phyloP scores from a whole-genome alignment of 1,140 invertebrate species.

The Lepidotrigona ventralis region DNA sequence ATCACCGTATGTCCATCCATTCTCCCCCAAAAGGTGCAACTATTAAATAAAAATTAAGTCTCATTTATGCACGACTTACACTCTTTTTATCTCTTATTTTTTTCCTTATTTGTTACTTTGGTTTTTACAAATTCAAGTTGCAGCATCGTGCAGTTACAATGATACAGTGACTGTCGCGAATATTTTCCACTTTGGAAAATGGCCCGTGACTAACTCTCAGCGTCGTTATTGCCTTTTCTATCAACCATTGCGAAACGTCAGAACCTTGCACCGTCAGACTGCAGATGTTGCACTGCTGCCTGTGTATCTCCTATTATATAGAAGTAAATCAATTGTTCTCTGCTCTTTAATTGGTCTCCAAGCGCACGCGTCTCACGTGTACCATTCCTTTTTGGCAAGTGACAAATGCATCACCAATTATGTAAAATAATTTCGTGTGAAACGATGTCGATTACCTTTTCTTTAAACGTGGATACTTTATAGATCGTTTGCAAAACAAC shows the following conservation, averaged over 20 bases:
- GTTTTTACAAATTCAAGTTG: background rate
- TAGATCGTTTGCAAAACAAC: background rate
- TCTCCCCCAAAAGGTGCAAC: background rate
- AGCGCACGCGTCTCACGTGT: background rate
- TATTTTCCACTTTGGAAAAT: conserved; percentile 10
- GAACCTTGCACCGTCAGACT: background rate
- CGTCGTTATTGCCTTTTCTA: conserved; percentile 8
- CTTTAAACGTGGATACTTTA: background rate
- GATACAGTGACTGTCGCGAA: background rate
- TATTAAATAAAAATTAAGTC: conserved; percentile 10
- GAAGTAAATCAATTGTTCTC: background rate
- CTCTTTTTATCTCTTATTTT: background rate
- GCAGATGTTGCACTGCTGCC: background rate
- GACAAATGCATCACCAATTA: background rate
- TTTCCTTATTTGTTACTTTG: background rate
- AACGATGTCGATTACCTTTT: background rate
- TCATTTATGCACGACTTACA: conserved; percentile 10
- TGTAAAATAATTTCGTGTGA: background rate
- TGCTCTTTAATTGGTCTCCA: background rate
- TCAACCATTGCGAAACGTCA: conserved; percentile 7
- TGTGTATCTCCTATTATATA: background rate
- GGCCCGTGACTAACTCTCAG: background rate
- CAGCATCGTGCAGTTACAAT: background rate
- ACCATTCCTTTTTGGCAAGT: background rate
- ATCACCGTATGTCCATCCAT: background rate